Evolutionary conservation across 1,140 invertebrate species (phyloP), one percentile per base, ranked within the genome.

Genomic region (Bombus consobrinus): DNA sequence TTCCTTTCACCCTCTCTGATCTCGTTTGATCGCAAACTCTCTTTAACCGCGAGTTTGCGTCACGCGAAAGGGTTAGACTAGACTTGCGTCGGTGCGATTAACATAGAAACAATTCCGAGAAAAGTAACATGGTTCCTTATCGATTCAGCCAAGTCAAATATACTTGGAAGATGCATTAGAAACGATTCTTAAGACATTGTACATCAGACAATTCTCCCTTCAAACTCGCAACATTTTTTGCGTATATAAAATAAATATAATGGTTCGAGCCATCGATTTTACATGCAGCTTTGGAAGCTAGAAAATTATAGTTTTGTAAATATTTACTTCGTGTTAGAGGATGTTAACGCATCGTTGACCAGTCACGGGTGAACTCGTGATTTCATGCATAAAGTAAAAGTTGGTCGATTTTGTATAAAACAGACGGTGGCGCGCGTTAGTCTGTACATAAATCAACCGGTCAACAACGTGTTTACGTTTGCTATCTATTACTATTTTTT

Each of bases 21-120:
- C 76, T 71, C 57, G 64, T 85, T 85, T 80, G 18, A 32, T 39
- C 22, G 39, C 57, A 80, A 72, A 80, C 28, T 80, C 76, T 53
- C 41, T 72, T 79, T 47, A 69, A 85, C 41, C 76, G 28, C 64
- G 76, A 25, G 22, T 5, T 4, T 39, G 8, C 76, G 68, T 72
- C 83, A 71, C n/a, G 83, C 75, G 18, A 53, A 47, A 72, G 66
- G 66, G 57, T 66, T 75, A 22, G 0, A 18, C 9, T 3, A 39
- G 1, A 28, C 22, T 5, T 9, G 25, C 9, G 57, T 25, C 41
- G 10, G 1, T 15, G 1, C 25, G 43, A 76, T 76, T 64, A 53
- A 32, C 37, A 18, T 77, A 25, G 43, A 15, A 71, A 57, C 59
- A 78, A 69, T 69, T 71, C 82, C 34, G 22, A 41, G 64, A 59